Conservation (phyloP, 30 jellyfish, hydroid and myxozoan species). For the Hydra vulgaris region DNA sequence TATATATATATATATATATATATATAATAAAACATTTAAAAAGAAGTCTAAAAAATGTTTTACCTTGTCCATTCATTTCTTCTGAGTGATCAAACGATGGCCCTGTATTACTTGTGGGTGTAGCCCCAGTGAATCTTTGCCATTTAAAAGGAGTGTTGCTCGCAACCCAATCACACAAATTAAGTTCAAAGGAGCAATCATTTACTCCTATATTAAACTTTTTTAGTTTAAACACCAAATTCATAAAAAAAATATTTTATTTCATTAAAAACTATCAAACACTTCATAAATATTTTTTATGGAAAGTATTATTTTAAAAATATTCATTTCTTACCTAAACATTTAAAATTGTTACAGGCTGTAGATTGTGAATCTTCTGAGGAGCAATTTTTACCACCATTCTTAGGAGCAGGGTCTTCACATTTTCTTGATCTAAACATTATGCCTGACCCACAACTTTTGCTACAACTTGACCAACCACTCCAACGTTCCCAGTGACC, state of each 20-base stretch:
- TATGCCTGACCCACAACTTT: slow-evolving; percentile 31
- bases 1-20: too few species aligned
- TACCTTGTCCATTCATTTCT: slow-evolving; percentile 26
- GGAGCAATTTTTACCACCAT: slow-evolving; percentile 35
- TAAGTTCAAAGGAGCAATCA: slow-evolving; percentile 62
- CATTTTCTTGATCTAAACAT: slow-evolving; percentile 21
- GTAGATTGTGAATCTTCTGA: not conserved
- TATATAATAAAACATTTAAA: too few species aligned
- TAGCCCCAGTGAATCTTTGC: slow-evolving; percentile 29
- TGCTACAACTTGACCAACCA: slow-evolving; percentile 28
- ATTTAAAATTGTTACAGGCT: not conserved
- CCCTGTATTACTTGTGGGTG: slow-evolving; percentile 47
- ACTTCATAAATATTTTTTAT: too few species aligned
- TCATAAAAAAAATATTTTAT: too few species aligned
- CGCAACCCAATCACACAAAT: slow-evolving; percentile 50
- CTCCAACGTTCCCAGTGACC: slow-evolving; percentile 58
- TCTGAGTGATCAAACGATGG: slow-evolving; percentile 55
- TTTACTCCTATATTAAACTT: slow-evolving; percentile 25
- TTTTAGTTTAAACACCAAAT: too few species aligned
- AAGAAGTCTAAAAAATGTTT: too few species aligned
- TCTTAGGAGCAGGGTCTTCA: slow-evolving; percentile 36
- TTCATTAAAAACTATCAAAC: too few species aligned
- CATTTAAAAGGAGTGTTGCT: slow-evolving; percentile 24
- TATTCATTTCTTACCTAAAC: slow-evolving; percentile 33
- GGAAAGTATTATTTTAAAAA: not conserved